Conservation (phyloP, 2,113 vertebrate genomes). For the Platichthys flesus region DNA sequence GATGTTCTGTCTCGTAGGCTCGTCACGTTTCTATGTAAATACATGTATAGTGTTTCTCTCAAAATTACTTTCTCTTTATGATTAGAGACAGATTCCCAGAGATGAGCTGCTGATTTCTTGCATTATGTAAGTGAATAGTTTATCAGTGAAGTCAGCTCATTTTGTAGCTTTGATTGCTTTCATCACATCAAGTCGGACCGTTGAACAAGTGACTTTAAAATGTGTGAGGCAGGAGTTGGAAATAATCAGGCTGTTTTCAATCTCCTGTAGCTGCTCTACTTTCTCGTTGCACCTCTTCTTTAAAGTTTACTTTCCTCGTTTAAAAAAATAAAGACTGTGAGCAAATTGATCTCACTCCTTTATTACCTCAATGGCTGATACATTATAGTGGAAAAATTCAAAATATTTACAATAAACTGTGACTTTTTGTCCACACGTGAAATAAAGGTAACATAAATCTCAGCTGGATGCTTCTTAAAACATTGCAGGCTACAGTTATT, state of each 20-base stretch:
- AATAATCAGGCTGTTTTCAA: not conserved
- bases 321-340: conserved; percentile 19
- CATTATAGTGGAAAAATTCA: conserved; percentile 69
- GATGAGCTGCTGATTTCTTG: not conserved
- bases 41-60: not conserved
- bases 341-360: conserved; percentile 62
- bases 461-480: conserved; percentile 59
- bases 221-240: conserved; percentile 27
- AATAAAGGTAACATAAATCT: conserved; percentile 62
- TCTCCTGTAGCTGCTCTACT: not conserved
- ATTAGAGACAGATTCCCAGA: not conserved
- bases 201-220: conserved; percentile 26
- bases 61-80: not conserved
- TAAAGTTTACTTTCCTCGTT: not conserved
- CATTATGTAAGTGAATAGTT: not conserved
- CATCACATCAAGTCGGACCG: not conserved
- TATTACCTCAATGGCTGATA: conserved; percentile 75
- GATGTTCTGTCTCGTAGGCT: conserved; percentile 2
- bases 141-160: not conserved
- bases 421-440: conserved; percentile 44
- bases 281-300: not conserved
- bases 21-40: not conserved
- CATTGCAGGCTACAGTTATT: conserved; percentile 66
- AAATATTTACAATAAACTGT: conserved; percentile 77
- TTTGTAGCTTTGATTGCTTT: not conserved